A percentile compares a stretch with the other conserved stretches of the same genome.
Evolutionary conservation across 2,888 invertebrate species (phyloP).

Genomic region (Cheilosia urbana): DNA sequence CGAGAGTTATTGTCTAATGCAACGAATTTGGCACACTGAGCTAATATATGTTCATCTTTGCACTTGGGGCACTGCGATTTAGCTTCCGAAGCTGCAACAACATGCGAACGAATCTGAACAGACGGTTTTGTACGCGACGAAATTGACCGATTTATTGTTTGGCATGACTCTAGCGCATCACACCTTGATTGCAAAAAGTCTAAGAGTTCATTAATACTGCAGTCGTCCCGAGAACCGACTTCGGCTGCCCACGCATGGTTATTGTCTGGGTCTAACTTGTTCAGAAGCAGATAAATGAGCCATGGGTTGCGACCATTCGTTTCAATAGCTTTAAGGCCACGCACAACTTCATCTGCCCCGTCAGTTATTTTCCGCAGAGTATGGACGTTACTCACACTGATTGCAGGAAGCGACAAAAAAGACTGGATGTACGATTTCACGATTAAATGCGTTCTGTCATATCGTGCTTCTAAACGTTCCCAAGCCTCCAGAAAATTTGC

Average conservation of each 20-base stretch:
- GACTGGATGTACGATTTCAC: conserved; percentile 13
- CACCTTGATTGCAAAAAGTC: background rate
- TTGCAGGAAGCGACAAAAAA: background rate
- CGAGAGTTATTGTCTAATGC: background rate
- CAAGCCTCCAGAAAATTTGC: conserved; percentile 5
- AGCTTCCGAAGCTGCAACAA: no score
- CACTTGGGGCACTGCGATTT: no score
- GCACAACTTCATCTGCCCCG: conserved; percentile 17
- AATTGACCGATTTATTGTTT: no score
- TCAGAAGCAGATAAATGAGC: conserved; percentile 2
- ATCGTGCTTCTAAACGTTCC: conserved; percentile 2
- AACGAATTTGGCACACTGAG: background rate
- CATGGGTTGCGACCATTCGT: conserved; percentile 1
- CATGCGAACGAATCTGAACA: no score
- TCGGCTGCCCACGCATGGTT: background rate
- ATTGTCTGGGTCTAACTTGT: conserved; percentile 4
- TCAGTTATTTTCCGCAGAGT: conserved; percentile 10
- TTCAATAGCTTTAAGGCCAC: background rate
- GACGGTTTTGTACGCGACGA: no score
- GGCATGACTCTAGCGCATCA: background rate
- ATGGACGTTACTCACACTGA: no score
- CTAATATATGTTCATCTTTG: no score
- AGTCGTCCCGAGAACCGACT: no score
- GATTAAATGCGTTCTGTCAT: conserved; percentile 12
- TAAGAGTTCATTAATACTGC: no score